Percentiles rank a stretch among this genome's conserved stretches.
Evolutionary conservation across 2,797 vertebrate genomes (phyloP).

Genomic region (Echeneis naucrates): DNA sequence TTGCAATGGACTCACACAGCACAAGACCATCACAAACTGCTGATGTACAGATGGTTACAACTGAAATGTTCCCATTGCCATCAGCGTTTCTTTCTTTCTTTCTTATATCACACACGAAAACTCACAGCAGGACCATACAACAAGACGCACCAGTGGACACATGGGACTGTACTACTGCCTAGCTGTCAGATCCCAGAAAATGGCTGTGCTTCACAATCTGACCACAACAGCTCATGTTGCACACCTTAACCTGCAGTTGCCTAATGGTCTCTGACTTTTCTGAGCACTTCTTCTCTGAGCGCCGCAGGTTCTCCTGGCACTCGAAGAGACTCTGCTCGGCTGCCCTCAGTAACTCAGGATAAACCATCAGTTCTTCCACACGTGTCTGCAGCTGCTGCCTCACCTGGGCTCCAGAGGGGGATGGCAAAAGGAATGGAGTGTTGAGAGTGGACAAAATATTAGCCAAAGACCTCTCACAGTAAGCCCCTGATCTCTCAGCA

Average conservation of each 20-base stretch:
- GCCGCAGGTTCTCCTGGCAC: conserved; percentile 81
- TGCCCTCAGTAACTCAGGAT: conserved; percentile 81
- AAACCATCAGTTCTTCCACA: conserved; percentile 80
- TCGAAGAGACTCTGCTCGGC: conserved; percentile 80
- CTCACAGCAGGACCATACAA: conserved; percentile 44
- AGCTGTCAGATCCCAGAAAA: conserved; percentile 62
- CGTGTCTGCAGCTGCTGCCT: conserved; percentile 80
- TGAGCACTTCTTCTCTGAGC: conserved; percentile 75
- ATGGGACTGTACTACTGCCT: conserved; percentile 52
- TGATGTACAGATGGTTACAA: conserved; percentile 1
- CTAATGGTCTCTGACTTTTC: conserved; percentile 82
- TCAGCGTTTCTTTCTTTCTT: not conserved
- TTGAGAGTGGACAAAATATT: conserved; percentile 57
- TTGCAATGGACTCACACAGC: conserved; percentile 25
- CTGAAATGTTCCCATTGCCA: conserved; percentile 38
- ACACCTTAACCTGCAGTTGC: conserved; percentile 88
- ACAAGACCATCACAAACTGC: conserved; percentile 41
- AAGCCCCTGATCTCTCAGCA: conserved; percentile 3
- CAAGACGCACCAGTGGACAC: conserved; percentile 24
- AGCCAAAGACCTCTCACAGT: conserved; percentile 23
- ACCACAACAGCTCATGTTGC: conserved; percentile 40
- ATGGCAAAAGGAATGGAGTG: conserved; percentile 3
- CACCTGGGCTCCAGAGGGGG: conserved; percentile 80
- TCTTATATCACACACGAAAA: conserved; percentile 35
- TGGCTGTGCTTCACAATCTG: conserved; percentile 32